Conservation (phyloP, 2,888 invertebrate genomes). For the Carabus problematicus region DNA sequence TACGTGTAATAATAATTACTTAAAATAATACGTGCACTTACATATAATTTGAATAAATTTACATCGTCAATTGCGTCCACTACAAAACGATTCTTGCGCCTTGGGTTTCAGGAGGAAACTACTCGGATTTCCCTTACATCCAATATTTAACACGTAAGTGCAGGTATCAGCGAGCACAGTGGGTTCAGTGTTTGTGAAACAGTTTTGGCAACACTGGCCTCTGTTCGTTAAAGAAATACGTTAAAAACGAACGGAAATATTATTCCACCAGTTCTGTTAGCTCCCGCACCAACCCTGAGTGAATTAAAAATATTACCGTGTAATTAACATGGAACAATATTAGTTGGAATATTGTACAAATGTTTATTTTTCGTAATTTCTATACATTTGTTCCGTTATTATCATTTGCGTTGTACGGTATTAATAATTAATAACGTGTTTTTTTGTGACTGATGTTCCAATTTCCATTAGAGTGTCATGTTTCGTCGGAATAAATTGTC, state of each 20-base stretch:
- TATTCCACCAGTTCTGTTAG: conserved; percentile 17
- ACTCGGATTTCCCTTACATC: conserved; percentile 70
- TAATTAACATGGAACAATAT: too few relatives aligned
- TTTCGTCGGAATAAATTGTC: too few relatives aligned
- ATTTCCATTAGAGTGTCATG: too few relatives aligned
- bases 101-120: conserved; percentile 66
- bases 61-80: conserved; percentile 40
- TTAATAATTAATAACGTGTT: too few relatives aligned
- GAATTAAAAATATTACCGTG: too few relatives aligned
- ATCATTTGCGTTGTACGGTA: too few relatives aligned
- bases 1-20: conserved; percentile 24
- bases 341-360: too few relatives aligned
- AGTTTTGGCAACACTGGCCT: conserved; percentile 17
- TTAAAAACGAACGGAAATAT: conserved; percentile 22
- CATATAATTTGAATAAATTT: conserved; percentile 46
- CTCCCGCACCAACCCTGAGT: not conserved
- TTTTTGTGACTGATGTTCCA: too few relatives aligned
- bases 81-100: conserved; percentile 34
- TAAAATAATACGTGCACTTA: conserved; percentile 38
- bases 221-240: not conserved
- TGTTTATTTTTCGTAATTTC: too few relatives aligned
- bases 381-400: too few relatives aligned
- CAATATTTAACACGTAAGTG: conserved; percentile 72
- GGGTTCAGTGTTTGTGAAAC: not conserved
- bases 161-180: conserved; percentile 5